Evolutionary conservation across 2,888 invertebrate species (phyloP).

Genomic region (Volucella bombylans): DNA sequence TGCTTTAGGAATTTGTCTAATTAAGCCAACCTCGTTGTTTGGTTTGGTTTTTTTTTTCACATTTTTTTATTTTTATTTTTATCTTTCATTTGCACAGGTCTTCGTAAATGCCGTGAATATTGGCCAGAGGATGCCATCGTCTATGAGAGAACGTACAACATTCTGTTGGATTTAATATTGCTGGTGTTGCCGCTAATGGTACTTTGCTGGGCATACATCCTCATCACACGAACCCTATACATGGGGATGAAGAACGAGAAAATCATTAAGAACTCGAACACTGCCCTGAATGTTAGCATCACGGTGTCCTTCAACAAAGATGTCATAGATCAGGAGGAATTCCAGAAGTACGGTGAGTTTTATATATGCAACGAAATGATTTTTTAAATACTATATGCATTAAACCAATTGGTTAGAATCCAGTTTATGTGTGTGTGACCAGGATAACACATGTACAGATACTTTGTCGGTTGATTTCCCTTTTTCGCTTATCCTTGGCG

Average conservation of each 20-base stretch:
- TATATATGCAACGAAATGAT: conserved; percentile 58
- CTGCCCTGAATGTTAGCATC: conserved; percentile 54
- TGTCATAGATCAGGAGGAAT: conserved; percentile 36
- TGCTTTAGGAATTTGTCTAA: too few species aligned
- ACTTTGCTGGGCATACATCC: conserved; percentile 86
- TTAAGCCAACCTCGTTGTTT: too few species aligned
- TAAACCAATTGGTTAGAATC: background rate
- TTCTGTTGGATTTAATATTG: conserved; percentile 86
- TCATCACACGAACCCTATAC: conserved; percentile 83
- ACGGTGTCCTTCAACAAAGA: conserved; percentile 45
- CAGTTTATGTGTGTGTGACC: background rate
- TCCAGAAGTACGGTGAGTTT: conserved; percentile 54
- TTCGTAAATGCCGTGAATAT: conserved; percentile 85
- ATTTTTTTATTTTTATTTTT: too few species aligned
- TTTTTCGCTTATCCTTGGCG: conserved; percentile 24
- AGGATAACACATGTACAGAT: conserved; percentile 6
- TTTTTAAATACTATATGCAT: background rate
- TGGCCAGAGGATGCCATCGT: conserved; percentile 84
- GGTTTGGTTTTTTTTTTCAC: background rate
- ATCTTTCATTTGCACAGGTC: conserved; percentile 81
- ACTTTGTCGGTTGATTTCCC: conserved; percentile 9
- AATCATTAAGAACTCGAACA: conserved; percentile 46
- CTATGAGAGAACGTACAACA: conserved; percentile 86
- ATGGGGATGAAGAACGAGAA: conserved; percentile 81
- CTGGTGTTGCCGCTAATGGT: conserved; percentile 87